phyloP scores from a whole-genome alignment of 92 coral and sea anemone genomes.

The Phenganax subtilis region DNA sequence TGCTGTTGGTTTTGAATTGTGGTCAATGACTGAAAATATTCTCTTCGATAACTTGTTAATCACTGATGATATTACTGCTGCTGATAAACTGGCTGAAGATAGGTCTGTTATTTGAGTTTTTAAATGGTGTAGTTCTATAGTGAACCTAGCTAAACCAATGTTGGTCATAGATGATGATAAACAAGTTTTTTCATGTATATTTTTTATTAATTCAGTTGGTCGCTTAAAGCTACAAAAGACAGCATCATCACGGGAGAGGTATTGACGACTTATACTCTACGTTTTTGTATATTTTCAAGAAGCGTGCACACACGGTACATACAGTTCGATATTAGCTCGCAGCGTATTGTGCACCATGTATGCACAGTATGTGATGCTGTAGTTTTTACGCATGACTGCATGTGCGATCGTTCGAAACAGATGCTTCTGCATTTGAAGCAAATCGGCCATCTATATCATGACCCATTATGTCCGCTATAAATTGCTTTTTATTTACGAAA shows the following conservation, averaged over 20 bases:
- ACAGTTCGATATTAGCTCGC: background rate
- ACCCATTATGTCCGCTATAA: no score
- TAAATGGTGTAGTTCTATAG: background rate
- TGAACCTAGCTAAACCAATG: background rate
- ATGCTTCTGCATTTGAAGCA: no score
- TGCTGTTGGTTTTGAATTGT: conserved; percentile 91
- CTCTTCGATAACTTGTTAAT: conserved; percentile 84
- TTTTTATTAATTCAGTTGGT: conserved; percentile 11
- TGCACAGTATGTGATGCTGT: no score
- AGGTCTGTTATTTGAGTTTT: conserved; percentile 45
- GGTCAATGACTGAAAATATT: conserved; percentile 98
- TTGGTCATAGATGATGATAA: background rate
- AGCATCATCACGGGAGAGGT: conserved; percentile 38
- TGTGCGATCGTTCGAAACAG: no score
- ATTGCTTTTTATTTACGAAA: no score
- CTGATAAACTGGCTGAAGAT: conserved; percentile 88
- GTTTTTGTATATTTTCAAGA: background rate
- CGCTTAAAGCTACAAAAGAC: conserved; percentile 17
- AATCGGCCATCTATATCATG: no score
- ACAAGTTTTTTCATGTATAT: background rate
- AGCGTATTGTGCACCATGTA: no score
- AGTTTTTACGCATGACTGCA: no score
- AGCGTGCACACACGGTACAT: background rate
- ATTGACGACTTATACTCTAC: background rate
- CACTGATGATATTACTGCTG: conserved; percentile 75